These are phyloP conservation scores for Psilopsiagon aurifrons DNA, from an alignment of 2,113 vertebrate species.

Conservation along the genomic window DNA sequence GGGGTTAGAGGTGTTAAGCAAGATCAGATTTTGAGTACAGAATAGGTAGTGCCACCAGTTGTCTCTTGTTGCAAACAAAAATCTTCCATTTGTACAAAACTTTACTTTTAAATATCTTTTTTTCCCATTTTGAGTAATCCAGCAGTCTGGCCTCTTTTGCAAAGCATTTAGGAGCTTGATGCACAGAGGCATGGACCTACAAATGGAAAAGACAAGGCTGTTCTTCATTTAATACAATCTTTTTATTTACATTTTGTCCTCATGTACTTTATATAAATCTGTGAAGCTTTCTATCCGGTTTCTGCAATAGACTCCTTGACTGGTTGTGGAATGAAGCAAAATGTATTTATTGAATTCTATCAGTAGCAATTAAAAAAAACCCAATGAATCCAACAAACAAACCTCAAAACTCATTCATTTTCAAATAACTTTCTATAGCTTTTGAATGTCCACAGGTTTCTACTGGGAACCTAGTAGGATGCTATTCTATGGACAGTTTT, in stretches of 20 bases:
- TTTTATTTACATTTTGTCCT: background rate
- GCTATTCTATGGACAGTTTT: background rate
- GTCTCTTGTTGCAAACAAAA: background rate
- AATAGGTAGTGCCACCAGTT: background rate
- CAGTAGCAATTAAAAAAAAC: background rate
- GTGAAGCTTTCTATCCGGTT: background rate
- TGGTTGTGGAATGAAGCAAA: background rate
- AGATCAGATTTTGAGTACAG: background rate
- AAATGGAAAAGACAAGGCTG: background rate
- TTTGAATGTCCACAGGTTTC: background rate
- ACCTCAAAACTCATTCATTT: background rate
- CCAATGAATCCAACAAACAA: background rate
- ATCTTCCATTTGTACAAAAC: background rate
- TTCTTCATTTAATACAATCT: background rate
- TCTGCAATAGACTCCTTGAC: background rate
- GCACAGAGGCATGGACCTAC: rapidly evolving
- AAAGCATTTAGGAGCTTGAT: background rate
- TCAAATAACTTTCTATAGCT: background rate
- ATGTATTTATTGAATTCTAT: background rate
- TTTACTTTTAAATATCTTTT: background rate
- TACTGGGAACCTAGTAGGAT: background rate
- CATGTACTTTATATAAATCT: background rate
- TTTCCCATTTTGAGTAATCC: background rate
- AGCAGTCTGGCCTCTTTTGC: background rate
- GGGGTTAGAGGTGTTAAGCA: background rate